Evolutionary conservation across 2,113 vertebrate species (phyloP).

Genomic region (Apodemus sylvaticus): DNA sequence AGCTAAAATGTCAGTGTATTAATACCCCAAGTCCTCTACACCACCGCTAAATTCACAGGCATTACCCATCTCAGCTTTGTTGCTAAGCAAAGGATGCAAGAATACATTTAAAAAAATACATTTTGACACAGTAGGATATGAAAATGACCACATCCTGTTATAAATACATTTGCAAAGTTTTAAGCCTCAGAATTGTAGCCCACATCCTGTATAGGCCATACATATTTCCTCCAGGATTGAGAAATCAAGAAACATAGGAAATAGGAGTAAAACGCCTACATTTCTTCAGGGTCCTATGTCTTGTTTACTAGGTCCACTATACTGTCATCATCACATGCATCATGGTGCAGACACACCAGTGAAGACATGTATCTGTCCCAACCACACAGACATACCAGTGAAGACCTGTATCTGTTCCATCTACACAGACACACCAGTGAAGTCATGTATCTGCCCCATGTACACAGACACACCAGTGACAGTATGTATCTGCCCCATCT

Average conservation of each 20-base stretch:
- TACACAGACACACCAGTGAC: neutral
- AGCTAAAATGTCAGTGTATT: slow-evolving; percentile 46
- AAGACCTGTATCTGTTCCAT: neutral
- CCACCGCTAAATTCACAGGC: slow-evolving; percentile 49
- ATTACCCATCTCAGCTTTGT: slow-evolving; percentile 39
- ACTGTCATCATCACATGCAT: neutral
- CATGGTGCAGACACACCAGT: neutral
- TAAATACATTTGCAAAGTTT: neutral
- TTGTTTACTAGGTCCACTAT: neutral
- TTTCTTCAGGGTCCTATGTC: neutral
- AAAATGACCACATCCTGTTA: neutral
- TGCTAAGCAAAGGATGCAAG: slow-evolving; percentile 51
- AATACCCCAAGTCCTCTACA: neutral
- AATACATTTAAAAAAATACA: slow-evolving; percentile 61
- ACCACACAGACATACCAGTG: neutral
- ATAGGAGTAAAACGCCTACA: neutral
- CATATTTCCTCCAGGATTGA: neutral
- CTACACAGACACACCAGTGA: neutral
- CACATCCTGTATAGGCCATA: neutral
- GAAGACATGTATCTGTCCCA: neutral
- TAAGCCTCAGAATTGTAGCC: slow-evolving; percentile 12
- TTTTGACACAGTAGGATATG: slow-evolving; percentile 45
- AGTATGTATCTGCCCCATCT: neutral
- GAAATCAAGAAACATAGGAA: neutral
- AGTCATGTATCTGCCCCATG: too few species aligned